Percentiles rank a stretch among this genome's conserved stretches.
Conservation (phyloP, 2,888 invertebrate species). For the Orthonevra nobilis region DNA sequence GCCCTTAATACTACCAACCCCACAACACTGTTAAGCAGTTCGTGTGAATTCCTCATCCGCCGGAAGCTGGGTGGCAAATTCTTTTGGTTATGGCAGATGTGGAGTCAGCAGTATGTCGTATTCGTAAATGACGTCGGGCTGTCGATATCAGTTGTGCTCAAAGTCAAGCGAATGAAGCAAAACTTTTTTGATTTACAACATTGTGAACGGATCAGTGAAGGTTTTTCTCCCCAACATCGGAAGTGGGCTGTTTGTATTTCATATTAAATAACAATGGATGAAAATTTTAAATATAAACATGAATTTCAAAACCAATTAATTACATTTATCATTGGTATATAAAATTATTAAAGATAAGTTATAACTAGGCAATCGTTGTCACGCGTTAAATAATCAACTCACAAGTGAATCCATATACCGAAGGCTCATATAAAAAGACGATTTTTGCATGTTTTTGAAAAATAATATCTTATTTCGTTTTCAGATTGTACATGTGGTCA, state of each 20-base stretch:
- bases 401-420: too few relatives aligned
- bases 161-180: conserved; percentile 2
- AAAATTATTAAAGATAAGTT: too few relatives aligned
- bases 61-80: conserved; percentile 7
- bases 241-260: neutral
- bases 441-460: neutral
- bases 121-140: conserved; percentile 16
- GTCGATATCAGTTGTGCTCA: conserved; percentile 20
- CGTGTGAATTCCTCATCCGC: conserved; percentile 27
- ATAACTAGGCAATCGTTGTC: too few relatives aligned
- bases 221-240: neutral
- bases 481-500: too few relatives aligned
- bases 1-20: neutral
- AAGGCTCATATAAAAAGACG: neutral
- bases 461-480: neutral
- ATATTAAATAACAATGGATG: neutral
- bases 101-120: conserved; percentile 34
- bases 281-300: too few relatives aligned
- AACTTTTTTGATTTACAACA: conserved; percentile 1
- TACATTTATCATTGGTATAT: too few relatives aligned
- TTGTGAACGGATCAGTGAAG: neutral
- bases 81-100: conserved; percentile 36
- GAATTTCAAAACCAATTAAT: too few relatives aligned
- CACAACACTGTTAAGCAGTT: conserved; percentile 19
- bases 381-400: too few relatives aligned